Conservation (phyloP, 2,113 vertebrate genomes). For the Calidris pugnax region DNA sequence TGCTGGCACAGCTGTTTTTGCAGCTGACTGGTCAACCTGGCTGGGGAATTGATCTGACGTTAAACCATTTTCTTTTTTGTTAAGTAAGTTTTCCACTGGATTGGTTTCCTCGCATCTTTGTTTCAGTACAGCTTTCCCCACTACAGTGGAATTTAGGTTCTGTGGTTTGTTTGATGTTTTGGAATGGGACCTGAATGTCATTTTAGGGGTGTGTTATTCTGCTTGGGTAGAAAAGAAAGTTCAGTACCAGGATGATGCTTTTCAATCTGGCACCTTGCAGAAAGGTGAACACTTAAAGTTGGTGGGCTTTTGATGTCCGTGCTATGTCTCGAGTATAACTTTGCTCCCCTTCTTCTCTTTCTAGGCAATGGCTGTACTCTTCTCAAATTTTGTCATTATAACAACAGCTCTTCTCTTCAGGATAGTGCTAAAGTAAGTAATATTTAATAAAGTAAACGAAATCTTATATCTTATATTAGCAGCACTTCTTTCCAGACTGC, state of each 20-base stretch:
- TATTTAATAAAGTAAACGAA: constrained; percentile 35
- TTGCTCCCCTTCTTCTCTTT: constrained; percentile 58
- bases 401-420: constrained; percentile 97
- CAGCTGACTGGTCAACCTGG: background rate
- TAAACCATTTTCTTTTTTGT: background rate
- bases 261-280: background rate
- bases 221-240: background rate
- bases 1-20: background rate
- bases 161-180: background rate
- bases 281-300: background rate
- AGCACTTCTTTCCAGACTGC: background rate
- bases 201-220: background rate
- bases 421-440: constrained; percentile 93
- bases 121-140: background rate
- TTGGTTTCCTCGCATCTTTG: background rate
- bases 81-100: background rate
- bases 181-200: background rate
- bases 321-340: constrained; percentile 37
- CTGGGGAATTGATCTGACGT: background rate
- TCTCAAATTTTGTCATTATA: constrained; percentile 98
- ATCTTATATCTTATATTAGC: background rate
- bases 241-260: background rate
- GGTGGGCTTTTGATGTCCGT: background rate
- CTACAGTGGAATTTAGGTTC: background rate
- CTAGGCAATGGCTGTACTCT: constrained; percentile 95